These are phyloP conservation scores for Platichthys stellatus DNA, from an alignment of 2,113 vertebrate genomes.

Conservation along the genomic window DNA sequence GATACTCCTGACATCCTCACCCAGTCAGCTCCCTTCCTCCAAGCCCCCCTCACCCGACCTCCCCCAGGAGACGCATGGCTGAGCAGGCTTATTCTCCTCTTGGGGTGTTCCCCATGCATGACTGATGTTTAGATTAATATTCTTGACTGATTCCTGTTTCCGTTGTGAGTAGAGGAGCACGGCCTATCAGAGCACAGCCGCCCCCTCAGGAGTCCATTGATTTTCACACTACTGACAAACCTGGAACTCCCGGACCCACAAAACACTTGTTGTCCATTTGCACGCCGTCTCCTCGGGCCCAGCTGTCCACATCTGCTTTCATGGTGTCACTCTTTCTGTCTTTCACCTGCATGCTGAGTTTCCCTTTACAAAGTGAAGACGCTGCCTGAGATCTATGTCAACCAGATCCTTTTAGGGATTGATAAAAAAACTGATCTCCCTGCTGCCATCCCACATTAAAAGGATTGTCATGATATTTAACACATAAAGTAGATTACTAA, in stretches of 20 bases:
- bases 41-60: constrained; percentile 21
- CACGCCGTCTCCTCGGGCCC: constrained; percentile 20
- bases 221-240: constrained; percentile 62
- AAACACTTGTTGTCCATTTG: constrained; percentile 56
- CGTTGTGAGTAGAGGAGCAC: constrained; percentile 39
- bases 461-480: no score
- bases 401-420: background rate
- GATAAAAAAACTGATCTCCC: constrained; percentile 2
- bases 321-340: constrained; percentile 4
- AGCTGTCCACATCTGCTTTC: constrained; percentile 30
- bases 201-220: constrained; percentile 68
- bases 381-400: constrained; percentile 3
- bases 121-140: constrained; percentile 80
- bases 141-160: constrained; percentile 74
- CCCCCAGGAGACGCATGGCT: constrained; percentile 74
- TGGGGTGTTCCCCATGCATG: constrained; percentile 80
- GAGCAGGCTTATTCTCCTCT: constrained; percentile 77
- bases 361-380: constrained; percentile 1
- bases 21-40: constrained; percentile 43
- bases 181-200: constrained; percentile 55
- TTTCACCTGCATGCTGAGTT: background rate
- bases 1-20: constrained; percentile 59
- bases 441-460: background rate
- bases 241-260: constrained; percentile 48
- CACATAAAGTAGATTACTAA: no score